Evolutionary conservation across 2,797 vertebrate genomes (phyloP), one percentile per base, ranked within the genome.

Genomic region (Botia almorhae): DNA sequence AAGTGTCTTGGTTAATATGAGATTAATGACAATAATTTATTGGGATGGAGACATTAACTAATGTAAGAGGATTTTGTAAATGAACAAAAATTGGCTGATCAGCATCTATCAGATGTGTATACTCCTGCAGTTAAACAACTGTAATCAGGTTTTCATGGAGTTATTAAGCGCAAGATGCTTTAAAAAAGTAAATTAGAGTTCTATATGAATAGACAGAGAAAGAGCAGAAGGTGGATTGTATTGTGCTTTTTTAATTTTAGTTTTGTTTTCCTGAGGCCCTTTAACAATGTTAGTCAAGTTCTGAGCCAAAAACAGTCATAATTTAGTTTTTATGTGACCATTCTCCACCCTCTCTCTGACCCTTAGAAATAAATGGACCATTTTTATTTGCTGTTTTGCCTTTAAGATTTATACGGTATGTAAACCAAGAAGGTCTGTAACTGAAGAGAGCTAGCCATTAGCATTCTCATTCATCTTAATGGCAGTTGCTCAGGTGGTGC

Each of bases 21-120:
- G 84, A 90, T 90, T 91, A 90, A 92, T 89, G 89, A 81, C 2
- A 61, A 89, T 90, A 83, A 91, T 91, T 92, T 90, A 92, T 91
- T 90, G 81, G 90, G 83, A 85, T 83, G 85, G 91, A 88, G 88
- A 88, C 87, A 87, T 76, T 86, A 87, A 91, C 78, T 13, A 79
- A 17, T 90, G 87, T 89, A 84, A 82, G 63, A 87, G 69, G 82
- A 88, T 87, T 89, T 81, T 89, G 69, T 76, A 84, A 89, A 87
- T 82, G 76, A 17, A 87, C 85, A 80, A 87, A 89, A 64, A 87
- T 91, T 89, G 85, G 88, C 85, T 86, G 43, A 89, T 88, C 63
- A 69, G 65, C 80, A 88, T 91, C 48, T 56, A 70, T 14, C 43
- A 58, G 58, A 75, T 80, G 64, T 53, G 36, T 43, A 19, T 67